These are phyloP conservation scores for Carollia perspicillata DNA, from an alignment of 2,113 vertebrate species.

Conservation along the genomic window DNA sequence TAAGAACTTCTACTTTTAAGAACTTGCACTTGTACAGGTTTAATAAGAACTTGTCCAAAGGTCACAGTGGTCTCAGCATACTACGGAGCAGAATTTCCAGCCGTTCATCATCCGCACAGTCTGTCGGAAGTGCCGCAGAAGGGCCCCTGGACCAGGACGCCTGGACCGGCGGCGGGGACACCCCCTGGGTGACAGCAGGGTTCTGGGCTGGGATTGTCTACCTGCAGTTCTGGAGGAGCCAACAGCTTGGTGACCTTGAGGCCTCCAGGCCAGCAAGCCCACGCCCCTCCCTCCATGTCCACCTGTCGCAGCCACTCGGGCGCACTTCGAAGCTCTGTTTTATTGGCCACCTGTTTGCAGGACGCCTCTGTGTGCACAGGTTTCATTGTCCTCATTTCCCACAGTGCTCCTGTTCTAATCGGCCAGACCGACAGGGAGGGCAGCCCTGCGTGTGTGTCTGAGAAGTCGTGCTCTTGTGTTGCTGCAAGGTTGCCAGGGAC, in stretches of 20 bases:
- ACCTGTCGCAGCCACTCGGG: background rate
- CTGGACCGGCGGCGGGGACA: fast-evolving
- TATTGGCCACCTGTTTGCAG: background rate
- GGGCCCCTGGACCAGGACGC: no score
- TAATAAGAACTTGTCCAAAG: background rate
- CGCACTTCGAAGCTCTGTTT: background rate
- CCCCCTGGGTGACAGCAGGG: background rate
- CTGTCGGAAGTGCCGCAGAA: background rate
- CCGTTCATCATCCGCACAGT: background rate
- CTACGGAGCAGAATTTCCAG: background rate
- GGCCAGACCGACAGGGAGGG: background rate
- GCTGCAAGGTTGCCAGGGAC: background rate
- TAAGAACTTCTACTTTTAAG: no score
- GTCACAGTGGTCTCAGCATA: background rate
- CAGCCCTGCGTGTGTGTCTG: background rate
- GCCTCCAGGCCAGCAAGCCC: no score
- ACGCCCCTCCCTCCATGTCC: background rate
- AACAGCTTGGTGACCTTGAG: background rate
- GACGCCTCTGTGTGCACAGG: background rate
- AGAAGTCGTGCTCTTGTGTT: background rate
- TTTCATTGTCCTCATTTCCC: background rate
- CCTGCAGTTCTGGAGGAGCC: background rate
- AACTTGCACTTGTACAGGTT: no score
- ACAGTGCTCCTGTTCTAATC: background rate
- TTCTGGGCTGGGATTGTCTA: background rate